Evolutionary conservation across 1,140 invertebrate genomes (phyloP), one percentile per base, ranked within the genome.

Genomic region (Papilio xuthus): DNA sequence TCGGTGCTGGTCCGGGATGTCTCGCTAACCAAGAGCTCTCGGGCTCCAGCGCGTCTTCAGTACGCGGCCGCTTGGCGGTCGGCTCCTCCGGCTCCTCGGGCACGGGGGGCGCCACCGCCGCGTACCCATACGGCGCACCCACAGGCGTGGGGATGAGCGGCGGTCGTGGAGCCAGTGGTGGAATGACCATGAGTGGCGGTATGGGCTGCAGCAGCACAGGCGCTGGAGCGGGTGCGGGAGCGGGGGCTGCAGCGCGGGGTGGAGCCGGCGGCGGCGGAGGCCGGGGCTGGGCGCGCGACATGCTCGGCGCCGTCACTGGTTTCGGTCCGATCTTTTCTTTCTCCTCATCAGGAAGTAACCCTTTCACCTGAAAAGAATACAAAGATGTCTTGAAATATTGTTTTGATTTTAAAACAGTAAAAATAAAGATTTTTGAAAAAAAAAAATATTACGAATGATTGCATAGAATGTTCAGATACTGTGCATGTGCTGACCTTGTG

Each of bases 291-390:
- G 3, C 92, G 91, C 88, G 95, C 94, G 15, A 80, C 32, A 71
- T 74, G 26, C 60, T 78, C 47, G 78, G 72, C 41, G 74, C 84
- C 18, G 85, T 37, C 32, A 96, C 96, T 2, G 96, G 97, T 89
- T 97, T 97, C 0, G 97, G 97, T 8, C 97, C 97, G 82, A 98
- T 98, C 86, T 97, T 98, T 81, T 99, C 98, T 85, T 99, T 99
- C 85, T 99, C 98, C 89, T 99, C 98, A 89, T 99, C 98, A 0
- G 97, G 97, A 77, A 99, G 91, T 7, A 99, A 94, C 12, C 98
- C 98, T 93, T 99, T 99, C 0, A 98, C 96, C 90, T 92, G 82
- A 26, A 56, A 23, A 15, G 71, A 56, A 56, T 18, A 71, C 13
- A 41, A 72, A 20, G 12, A 60, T 23, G 4, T 23, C n/a, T 77